phyloP scores from a whole-genome alignment of 2,797 vertebrate genomes.

The Cryptoblepharus egeriae region DNA sequence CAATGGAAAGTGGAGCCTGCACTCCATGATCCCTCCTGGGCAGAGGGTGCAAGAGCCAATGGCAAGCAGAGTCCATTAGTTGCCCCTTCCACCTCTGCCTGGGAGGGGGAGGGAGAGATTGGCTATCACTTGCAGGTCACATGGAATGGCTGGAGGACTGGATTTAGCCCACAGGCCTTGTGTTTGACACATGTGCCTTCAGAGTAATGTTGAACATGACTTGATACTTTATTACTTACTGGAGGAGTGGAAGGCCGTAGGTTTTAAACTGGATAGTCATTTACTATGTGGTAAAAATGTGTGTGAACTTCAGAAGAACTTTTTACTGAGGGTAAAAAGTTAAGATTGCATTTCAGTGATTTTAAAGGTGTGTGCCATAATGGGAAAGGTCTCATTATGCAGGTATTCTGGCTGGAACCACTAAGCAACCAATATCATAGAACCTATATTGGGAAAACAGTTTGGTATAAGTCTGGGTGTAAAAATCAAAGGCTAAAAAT shows the following conservation, averaged over 20 bases:
- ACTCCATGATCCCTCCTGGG: no score
- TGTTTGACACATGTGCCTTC: no score
- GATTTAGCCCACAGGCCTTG: no score
- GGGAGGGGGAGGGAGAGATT: no score
- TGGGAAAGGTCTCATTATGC: constrained; percentile 18
- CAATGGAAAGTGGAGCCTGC: no score
- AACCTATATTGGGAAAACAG: not conserved
- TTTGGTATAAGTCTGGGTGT: not conserved
- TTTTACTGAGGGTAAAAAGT: constrained; percentile 26
- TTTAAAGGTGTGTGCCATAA: constrained; percentile 42
- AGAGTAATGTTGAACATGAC: constrained; percentile 30
- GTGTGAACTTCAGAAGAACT: constrained; percentile 36
- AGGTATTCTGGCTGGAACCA: constrained; percentile 48
- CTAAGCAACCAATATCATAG: constrained; percentile 35
- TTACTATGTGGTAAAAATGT: constrained; percentile 17
- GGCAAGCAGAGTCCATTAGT: no score
- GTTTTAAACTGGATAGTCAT: constrained; percentile 42
- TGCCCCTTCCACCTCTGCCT: no score
- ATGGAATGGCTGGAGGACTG: no score
- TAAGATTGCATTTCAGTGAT: constrained; percentile 40
- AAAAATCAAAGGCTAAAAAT: constrained; percentile 7
- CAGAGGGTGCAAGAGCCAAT: no score
- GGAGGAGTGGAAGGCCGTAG: constrained; percentile 26
- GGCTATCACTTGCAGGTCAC: no score
- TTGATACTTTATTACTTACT: constrained; percentile 15